Conservation (phyloP, 2,797 vertebrate species). For the Corythornis leucogaster region DNA sequence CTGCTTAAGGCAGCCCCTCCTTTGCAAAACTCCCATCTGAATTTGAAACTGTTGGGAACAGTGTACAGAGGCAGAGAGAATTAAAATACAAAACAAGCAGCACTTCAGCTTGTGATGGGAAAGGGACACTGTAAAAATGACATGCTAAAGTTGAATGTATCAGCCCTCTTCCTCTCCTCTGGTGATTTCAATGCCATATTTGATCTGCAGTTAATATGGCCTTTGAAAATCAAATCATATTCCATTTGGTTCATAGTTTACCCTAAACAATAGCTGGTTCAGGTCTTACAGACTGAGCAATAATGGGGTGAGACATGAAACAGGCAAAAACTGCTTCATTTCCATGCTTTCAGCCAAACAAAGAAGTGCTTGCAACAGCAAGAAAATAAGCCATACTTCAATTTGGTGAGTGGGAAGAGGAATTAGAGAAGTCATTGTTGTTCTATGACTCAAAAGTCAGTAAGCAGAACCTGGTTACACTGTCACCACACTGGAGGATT, state of each 20-base stretch:
- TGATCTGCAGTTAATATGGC: slow-evolving; percentile 6
- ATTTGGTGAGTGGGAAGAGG: slow-evolving; percentile 46
- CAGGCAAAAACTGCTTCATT: slow-evolving; percentile 10
- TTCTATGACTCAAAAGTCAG: slow-evolving; percentile 25
- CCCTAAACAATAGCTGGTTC: slow-evolving; percentile 20
- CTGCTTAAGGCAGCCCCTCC: neutral
- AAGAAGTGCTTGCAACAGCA: slow-evolving; percentile 55
- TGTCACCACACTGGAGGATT: slow-evolving; percentile 34
- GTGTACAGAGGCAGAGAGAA: neutral
- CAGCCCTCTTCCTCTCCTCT: neutral
- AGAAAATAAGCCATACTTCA: slow-evolving; percentile 45
- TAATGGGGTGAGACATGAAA: neutral
- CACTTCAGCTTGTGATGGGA: neutral
- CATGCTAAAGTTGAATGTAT: neutral
- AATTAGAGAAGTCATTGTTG: slow-evolving; percentile 49
- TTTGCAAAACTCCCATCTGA: neutral
- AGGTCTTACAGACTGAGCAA: slow-evolving; percentile 23
- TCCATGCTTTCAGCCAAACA: slow-evolving; percentile 31
- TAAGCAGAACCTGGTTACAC: slow-evolving; percentile 46
- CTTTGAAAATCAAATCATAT: slow-evolving; percentile 42
- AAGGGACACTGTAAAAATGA: neutral
- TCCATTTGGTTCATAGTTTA: slow-evolving; percentile 16
- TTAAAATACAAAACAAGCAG: neutral
- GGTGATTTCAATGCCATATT: neutral
- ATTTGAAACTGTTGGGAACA: neutral